These are phyloP conservation scores for Polyommatus iphigenia DNA, from an alignment of 2,888 invertebrate genomes.

Conservation along the genomic window DNA sequence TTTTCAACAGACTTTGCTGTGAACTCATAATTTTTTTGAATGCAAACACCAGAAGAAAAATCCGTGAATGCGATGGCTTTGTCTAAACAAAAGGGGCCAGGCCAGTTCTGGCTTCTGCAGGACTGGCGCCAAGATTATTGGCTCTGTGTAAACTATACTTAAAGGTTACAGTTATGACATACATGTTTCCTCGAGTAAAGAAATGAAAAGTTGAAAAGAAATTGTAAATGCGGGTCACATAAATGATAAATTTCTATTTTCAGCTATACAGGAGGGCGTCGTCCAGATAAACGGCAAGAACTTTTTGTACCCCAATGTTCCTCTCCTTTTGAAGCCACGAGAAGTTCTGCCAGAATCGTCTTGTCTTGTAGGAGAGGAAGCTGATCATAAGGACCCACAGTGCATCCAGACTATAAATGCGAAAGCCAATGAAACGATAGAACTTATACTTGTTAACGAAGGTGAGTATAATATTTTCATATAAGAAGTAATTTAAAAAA, in stretches of 20 bases:
- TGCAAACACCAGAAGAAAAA: too few relatives aligned
- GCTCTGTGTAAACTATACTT: too few relatives aligned
- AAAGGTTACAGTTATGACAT: neutral
- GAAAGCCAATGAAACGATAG: constrained; percentile 71
- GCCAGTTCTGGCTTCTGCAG: too few relatives aligned
- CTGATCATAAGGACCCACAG: constrained; percentile 60
- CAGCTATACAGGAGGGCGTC: constrained; percentile 59
- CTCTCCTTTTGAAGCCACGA: constrained; percentile 76
- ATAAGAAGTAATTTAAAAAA: too few relatives aligned
- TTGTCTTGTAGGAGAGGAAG: constrained; percentile 66
- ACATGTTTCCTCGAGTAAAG: neutral
- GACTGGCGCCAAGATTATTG: too few relatives aligned
- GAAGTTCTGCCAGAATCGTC: constrained; percentile 58
- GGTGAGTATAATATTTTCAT: constrained; percentile 55
- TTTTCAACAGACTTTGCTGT: too few relatives aligned
- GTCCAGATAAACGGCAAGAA: constrained; percentile 82
- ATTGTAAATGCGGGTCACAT: neutral
- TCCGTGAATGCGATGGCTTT: too few relatives aligned
- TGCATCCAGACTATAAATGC: constrained; percentile 80
- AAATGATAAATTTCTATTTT: neutral
- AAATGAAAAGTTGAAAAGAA: neutral
- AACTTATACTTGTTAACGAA: constrained; percentile 82
- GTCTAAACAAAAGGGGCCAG: too few relatives aligned
- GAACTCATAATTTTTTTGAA: too few relatives aligned
- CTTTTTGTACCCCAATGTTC: constrained; percentile 80